phyloP scores from a whole-genome alignment of 2,113 vertebrate genomes.

The Chionodraco myersi region DNA sequence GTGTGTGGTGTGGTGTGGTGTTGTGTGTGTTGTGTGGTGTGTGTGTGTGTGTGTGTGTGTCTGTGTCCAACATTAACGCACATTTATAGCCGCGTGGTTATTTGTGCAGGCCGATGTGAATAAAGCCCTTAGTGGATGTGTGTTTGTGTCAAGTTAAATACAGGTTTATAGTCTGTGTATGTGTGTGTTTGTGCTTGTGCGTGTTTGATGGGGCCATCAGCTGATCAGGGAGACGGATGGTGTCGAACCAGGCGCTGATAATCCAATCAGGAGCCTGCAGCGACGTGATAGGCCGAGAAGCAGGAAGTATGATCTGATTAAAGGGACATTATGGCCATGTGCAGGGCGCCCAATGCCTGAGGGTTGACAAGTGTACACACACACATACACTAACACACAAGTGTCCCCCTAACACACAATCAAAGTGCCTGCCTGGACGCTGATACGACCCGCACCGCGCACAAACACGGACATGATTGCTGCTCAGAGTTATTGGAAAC shows the following conservation, averaged over 20 bases:
- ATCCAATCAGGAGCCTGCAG: constrained; percentile 95
- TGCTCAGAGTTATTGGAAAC: constrained; percentile 46
- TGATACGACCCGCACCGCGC: constrained; percentile 48
- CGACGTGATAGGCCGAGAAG: constrained; percentile 95
- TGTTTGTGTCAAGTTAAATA: constrained; percentile 50
- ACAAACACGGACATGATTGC: constrained; percentile 53
- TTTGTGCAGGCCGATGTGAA: constrained; percentile 54
- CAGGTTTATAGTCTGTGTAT: constrained; percentile 9
- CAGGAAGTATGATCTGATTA: constrained; percentile 97
- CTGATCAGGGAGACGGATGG: constrained; percentile 81
- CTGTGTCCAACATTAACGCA: constrained; percentile 37
- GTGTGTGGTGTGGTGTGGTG: not conserved
- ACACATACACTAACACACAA: constrained; percentile 5
- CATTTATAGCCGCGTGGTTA: constrained; percentile 44
- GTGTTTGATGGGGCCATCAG: constrained; percentile 78
- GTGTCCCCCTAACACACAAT: no score
- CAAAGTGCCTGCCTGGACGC: constrained; percentile 48
- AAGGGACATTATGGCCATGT: constrained; percentile 94
- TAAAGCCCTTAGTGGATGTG: constrained; percentile 43
- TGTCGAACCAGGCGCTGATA: constrained; percentile 80
- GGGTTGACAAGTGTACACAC: constrained; percentile 74
- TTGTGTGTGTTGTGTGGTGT: not conserved
- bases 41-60: not conserved
- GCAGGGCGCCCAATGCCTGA: constrained; percentile 84
- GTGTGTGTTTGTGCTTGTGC: constrained; percentile 46